Conservation (phyloP, 2,113 vertebrate genomes). For the Pterophyllum scalare region DNA sequence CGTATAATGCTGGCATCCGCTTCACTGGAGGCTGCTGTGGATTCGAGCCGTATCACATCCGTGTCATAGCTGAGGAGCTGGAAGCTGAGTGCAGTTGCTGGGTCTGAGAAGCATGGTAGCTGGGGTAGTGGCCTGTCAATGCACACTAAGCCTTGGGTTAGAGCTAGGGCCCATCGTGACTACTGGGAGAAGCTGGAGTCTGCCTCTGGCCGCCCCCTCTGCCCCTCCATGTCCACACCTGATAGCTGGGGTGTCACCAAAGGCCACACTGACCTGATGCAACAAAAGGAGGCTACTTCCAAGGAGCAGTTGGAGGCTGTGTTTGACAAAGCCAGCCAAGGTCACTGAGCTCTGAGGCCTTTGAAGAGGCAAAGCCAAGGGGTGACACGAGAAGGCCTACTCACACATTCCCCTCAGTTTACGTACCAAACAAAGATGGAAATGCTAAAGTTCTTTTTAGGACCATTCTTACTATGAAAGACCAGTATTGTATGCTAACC, state of each 20-base stretch:
- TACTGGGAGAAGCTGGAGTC: conserved; percentile 94
- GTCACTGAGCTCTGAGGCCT: conserved; percentile 43
- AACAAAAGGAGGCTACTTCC: conserved; percentile 93
- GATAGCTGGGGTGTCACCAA: conserved; percentile 96
- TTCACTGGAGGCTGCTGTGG: conserved; percentile 96
- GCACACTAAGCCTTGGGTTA: conserved; percentile 98
- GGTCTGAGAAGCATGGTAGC: conserved; percentile 92
- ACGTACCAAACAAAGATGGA: conserved; percentile 19
- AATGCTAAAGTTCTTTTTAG: conserved; percentile 39
- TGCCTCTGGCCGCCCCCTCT: conserved; percentile 91
- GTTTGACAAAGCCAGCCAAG: conserved; percentile 80
- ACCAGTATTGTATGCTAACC: not conserved
- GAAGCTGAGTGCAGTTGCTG: conserved; percentile 87
- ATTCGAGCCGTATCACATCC: conserved; percentile 93
- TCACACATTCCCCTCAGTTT: conserved; percentile 48
- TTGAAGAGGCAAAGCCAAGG: not conserved
- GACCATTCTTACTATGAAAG: conserved; percentile 53
- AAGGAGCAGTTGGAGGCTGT: conserved; percentile 89
- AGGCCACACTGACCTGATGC: conserved; percentile 91
- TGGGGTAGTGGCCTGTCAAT: conserved; percentile 90
- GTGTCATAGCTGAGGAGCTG: conserved; percentile 93
- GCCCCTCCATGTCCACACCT: conserved; percentile 88
- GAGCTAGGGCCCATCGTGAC: conserved; percentile 93
- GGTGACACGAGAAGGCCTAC: not conserved
- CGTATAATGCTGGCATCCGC: conserved; percentile 89